Conservation (phyloP, 2,113 vertebrate species). For the Rhynchomys soricoides region DNA sequence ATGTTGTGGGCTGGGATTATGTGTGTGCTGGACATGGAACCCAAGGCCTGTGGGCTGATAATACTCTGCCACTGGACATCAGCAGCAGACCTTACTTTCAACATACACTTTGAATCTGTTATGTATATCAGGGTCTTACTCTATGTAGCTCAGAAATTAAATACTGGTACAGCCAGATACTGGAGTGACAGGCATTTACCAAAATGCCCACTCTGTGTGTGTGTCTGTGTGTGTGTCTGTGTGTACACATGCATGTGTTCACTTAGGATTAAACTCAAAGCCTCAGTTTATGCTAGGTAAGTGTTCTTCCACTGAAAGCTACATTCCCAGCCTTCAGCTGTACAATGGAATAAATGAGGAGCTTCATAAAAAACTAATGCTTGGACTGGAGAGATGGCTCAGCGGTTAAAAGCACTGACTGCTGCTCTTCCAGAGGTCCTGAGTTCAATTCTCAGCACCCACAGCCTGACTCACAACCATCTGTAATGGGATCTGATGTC, state of each 20-base stretch:
- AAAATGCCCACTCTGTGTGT: background rate
- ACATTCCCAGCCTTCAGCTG: background rate
- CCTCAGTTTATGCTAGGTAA: background rate
- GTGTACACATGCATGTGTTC: background rate
- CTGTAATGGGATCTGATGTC: no score
- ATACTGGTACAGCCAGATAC: background rate
- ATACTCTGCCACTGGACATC: background rate
- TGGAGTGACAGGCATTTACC: background rate
- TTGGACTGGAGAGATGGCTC: background rate
- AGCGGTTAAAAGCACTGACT: no score
- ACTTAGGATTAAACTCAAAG: background rate
- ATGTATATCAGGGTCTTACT: background rate
- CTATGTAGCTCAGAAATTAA: background rate
- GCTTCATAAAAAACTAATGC: slow-evolving; percentile 19
- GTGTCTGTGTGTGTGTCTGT: background rate
- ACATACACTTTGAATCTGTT: background rate
- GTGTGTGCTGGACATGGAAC: background rate
- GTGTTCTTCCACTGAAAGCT: background rate
- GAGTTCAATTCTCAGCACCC: no score
- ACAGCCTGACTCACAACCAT: no score
- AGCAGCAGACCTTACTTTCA: background rate
- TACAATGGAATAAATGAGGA: background rate
- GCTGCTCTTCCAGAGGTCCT: no score
- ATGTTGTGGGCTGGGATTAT: background rate
- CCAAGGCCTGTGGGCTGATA: background rate